These are phyloP conservation scores for Exephanes ischioxanthus DNA, from an alignment of 2,888 invertebrate species.

Conservation along the genomic window DNA sequence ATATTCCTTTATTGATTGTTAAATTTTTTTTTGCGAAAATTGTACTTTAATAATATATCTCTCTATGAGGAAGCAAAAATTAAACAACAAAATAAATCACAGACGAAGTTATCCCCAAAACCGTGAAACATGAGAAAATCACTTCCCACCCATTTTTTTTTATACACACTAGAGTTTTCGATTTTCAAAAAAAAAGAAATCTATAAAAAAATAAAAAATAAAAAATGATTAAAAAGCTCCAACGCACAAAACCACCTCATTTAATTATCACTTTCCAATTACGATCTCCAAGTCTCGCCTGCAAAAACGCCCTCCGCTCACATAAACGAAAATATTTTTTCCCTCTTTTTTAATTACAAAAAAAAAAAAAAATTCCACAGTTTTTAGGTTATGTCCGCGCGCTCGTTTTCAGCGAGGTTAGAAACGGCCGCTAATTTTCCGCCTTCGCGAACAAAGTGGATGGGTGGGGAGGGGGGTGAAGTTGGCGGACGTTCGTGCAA, in stretches of 20 bases:
- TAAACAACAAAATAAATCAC: too few relatives aligned
- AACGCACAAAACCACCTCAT: background rate
- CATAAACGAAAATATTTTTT: too few relatives aligned
- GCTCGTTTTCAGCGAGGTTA: background rate
- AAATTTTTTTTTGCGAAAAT: too few relatives aligned
- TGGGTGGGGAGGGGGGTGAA: too few relatives aligned
- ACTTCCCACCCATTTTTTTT: too few relatives aligned
- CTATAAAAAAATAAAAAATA: background rate
- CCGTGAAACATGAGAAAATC: too few relatives aligned
- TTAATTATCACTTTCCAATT: background rate
- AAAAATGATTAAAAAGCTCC: background rate
- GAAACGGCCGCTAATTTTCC: constrained; percentile 49
- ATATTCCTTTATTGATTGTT: too few relatives aligned
- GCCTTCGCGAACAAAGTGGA: constrained; percentile 11
- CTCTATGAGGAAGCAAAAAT: too few relatives aligned
- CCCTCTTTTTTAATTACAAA: background rate
- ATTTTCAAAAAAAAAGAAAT: background rate
- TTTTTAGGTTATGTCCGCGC: background rate
- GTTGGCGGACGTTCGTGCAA: constrained; percentile 24
- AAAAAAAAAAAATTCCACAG: background rate
- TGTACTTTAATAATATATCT: too few relatives aligned
- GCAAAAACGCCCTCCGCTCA: background rate
- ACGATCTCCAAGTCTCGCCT: background rate
- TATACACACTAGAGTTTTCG: background rate
- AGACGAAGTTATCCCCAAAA: too few relatives aligned